Evolutionary conservation across 2,888 invertebrate genomes (phyloP).

Genomic region (Xanthorhoe designata): DNA sequence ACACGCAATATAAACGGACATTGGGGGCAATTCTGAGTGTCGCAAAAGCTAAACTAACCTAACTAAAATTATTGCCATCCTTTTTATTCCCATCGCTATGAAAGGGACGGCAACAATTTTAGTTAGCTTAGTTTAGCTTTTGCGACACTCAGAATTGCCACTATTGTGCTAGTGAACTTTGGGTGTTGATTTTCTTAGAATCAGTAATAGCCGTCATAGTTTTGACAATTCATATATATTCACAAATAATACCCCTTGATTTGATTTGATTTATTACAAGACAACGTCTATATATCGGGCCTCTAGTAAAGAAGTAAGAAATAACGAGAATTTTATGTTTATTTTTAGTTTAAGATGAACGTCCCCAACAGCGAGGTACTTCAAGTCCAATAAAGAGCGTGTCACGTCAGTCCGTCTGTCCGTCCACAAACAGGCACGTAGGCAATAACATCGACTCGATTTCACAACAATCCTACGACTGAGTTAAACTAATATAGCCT

Average conservation of each 20-base stretch:
- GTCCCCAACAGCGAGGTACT: constrained; percentile 32
- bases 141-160: too few species aligned
- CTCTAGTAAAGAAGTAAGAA: background rate
- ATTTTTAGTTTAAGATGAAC: constrained; percentile 24
- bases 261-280: background rate
- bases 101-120: too few species aligned
- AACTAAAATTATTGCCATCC: too few species aligned
- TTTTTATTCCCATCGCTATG: too few species aligned
- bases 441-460: constrained; percentile 62
- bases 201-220: background rate
- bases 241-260: too few species aligned
- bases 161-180: background rate
- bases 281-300: background rate
- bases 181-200: background rate
- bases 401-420: constrained; percentile 57
- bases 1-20: background rate
- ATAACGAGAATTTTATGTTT: constrained; percentile 2
- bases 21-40: too few species aligned
- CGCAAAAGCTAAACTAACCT: too few species aligned
- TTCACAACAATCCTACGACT: constrained; percentile 40
- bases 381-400: constrained; percentile 65
- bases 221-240: background rate
- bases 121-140: too few species aligned
- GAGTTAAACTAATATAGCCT: constrained; percentile 36
- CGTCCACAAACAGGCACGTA: constrained; percentile 61